Evolutionary conservation across 2,888 invertebrate genomes (phyloP).

Genomic region (Pecten maximus): DNA sequence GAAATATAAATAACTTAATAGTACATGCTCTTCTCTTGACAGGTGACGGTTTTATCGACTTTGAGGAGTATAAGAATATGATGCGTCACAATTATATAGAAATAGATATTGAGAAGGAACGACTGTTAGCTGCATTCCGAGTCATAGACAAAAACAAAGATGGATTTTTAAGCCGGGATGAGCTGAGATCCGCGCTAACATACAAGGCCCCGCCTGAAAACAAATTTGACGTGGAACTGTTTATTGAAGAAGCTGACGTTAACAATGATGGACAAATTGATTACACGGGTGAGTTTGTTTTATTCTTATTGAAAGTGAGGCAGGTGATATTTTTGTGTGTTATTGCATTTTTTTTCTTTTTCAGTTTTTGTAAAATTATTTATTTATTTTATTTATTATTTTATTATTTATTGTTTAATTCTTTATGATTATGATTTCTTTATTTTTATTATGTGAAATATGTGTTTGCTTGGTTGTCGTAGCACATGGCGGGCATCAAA

Average conservation of each 20-base stretch:
- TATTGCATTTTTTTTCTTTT: no score
- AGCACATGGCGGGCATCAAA: no score
- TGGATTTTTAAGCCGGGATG: constrained; percentile 39
- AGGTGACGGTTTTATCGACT: constrained; percentile 49
- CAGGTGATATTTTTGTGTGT: no score
- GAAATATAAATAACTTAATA: no score
- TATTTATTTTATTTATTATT: no score
- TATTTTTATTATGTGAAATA: no score
- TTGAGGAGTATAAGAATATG: constrained; percentile 46
- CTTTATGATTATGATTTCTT: no score
- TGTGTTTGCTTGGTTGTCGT: no score
- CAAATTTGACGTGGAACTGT: constrained; percentile 37
- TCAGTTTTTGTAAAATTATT: not conserved
- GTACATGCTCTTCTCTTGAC: not conserved
- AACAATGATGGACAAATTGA: constrained; percentile 48
- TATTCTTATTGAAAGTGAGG: no score
- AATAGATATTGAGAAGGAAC: constrained; percentile 48
- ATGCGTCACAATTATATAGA: constrained; percentile 47
- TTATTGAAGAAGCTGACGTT: constrained; percentile 42
- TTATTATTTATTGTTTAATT: not conserved
- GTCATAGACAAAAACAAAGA: constrained; percentile 45
- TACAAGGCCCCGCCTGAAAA: constrained; percentile 35
- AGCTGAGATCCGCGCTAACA: constrained; percentile 21
- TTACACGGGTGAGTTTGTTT: constrained; percentile 40
- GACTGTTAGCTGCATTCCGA: constrained; percentile 47